These are phyloP conservation scores for Maconellicoccus hirsutus DNA, from an alignment of 1,140 invertebrate species.

Conservation along the genomic window DNA sequence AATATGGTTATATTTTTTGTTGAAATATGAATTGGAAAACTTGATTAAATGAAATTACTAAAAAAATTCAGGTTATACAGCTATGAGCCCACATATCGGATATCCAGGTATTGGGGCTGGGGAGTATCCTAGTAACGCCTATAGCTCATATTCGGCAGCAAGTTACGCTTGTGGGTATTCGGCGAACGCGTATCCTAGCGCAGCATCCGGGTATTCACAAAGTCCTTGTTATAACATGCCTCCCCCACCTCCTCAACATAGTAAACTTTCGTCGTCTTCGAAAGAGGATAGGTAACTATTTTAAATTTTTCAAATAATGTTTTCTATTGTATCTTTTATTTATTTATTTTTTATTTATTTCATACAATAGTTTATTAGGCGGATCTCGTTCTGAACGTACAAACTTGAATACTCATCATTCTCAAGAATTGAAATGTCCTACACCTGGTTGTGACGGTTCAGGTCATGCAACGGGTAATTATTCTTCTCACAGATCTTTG, in stretches of 20 bases:
- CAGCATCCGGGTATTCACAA: constrained; percentile 56
- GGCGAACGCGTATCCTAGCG: constrained; percentile 42
- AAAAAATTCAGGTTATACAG: constrained; percentile 52
- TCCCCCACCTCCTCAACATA: constrained; percentile 42
- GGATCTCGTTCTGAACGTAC: neutral
- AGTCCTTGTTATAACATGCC: constrained; percentile 70
- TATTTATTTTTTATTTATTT: neutral
- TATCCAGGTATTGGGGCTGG: constrained; percentile 50
- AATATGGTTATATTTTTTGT: constrained; percentile 30
- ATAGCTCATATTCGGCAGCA: constrained; percentile 49
- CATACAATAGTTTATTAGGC: neutral
- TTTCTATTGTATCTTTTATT: no score
- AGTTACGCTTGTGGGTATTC: constrained; percentile 57
- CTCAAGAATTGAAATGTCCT: constrained; percentile 75
- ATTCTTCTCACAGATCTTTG: constrained; percentile 69
- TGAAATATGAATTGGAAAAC: no score
- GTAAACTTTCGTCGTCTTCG: constrained; percentile 38
- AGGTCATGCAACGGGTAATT: constrained; percentile 75
- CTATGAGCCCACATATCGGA: constrained; percentile 67
- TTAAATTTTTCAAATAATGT: no score
- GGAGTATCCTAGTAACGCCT: constrained; percentile 50
- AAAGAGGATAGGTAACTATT: constrained; percentile 61
- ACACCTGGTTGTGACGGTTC: constrained; percentile 83
- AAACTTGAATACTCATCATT: constrained; percentile 30
- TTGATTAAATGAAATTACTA: constrained; percentile 15